Base-by-base conservation (phyloP, 2,797 vertebrate species). In the Falco concolor region DNA sequence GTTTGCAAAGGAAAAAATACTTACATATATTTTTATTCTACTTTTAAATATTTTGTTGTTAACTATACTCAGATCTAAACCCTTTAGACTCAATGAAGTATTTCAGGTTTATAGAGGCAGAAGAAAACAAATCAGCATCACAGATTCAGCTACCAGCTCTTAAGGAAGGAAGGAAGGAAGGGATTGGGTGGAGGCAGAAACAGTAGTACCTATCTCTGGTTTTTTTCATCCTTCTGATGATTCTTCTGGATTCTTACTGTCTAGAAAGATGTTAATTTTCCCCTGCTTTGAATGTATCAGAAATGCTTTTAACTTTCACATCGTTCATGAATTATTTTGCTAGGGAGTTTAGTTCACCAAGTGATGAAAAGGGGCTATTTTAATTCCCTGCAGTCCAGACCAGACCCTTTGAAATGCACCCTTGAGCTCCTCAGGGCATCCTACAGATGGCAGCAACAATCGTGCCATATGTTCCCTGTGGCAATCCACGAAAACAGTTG, bases 361-460 rank as follows among this genome's bases (percentile, higher is more conserved):
- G 13, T 42, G 44, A 27, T 44, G n/a, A 45, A 89, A 88, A 86
- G 6, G 2, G 6, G 76, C 44, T 40, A 9, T 88, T 84, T 82
- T 38, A 32, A 60, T 84, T 77, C 64, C 65, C 36, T 79, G 28
- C 8, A 27, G 52, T 25, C 42, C 49, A 72, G 30, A 34, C 12
- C 0, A 7, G 52, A 50, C 5, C 12, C 40, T 80, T 76, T 69
- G 64, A 77, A 94, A 90, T 11, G 32, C 32, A 72, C 38, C 24
- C 13, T 1, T 54, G 65, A 59, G 49, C 27, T 36, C 90, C 76
- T 87, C 8, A 11, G 79, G 90, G 76, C 85, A 79, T 77, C 96
- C 96, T 90, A 78, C 91, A 96, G 96, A 94, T 94, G 95, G 94
- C 96, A 97, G 93, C 87, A 97, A 64, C 80, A 91, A 80, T 91